Conservation (phyloP, 2,797 vertebrate species). For the Helicolenus hilgendorfi region DNA sequence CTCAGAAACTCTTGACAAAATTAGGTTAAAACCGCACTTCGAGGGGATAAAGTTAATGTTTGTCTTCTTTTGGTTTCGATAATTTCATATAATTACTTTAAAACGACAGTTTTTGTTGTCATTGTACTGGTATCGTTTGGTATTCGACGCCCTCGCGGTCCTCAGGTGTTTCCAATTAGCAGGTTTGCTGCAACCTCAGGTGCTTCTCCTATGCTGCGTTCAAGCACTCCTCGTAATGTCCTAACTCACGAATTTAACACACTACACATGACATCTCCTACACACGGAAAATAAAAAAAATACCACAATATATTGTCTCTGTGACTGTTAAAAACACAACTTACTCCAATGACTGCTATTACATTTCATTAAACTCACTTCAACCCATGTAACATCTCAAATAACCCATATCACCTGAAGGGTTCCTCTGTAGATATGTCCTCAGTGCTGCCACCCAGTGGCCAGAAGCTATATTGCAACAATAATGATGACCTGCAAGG, state of each 20-base stretch:
- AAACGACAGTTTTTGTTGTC: background rate
- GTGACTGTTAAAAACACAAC: background rate
- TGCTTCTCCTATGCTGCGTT: background rate
- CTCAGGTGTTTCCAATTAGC: slow-evolving; percentile 4
- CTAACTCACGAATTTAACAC: fast-evolving
- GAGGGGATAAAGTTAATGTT: background rate
- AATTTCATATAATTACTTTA: background rate
- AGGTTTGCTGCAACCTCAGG: fast-evolving
- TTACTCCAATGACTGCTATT: background rate
- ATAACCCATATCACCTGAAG: background rate
- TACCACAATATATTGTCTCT: background rate
- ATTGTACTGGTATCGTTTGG: too few relatives aligned
- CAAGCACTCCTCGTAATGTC: background rate
- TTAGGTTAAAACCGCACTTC: background rate
- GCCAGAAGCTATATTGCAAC: background rate
- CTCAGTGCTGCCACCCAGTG: background rate
- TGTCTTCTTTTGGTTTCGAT: background rate
- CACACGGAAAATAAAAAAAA: background rate
- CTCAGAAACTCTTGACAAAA: too few relatives aligned
- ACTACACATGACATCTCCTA: background rate
- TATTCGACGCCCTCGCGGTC: fast-evolving
- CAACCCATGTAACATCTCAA: background rate
- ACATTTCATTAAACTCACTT: background rate
- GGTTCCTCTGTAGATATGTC: background rate
- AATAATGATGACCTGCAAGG: background rate